phyloP scores from a whole-genome alignment of 2,888 invertebrate species.

The Adelphocoris suturalis region DNA sequence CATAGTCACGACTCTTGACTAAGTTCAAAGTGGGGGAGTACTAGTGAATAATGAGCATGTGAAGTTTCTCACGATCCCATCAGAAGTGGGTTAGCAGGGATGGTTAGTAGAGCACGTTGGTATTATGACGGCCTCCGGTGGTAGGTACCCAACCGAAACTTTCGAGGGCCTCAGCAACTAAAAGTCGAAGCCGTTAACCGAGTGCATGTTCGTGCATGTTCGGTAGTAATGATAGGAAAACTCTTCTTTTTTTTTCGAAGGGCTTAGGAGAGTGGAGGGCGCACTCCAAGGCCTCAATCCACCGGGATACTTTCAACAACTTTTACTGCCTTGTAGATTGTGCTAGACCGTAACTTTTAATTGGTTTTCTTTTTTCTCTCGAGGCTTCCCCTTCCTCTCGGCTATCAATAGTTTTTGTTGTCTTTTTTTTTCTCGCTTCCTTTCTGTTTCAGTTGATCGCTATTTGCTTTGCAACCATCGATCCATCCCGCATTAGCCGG shows the following conservation, averaged over 20 bases:
- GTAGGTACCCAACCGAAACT: background rate
- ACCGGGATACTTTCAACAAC: conserved; percentile 52
- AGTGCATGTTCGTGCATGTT: conserved; percentile 48
- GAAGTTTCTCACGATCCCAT: too few species aligned
- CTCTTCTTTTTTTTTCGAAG: background rate
- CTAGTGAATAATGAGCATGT: too few species aligned
- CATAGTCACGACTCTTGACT: too few species aligned
- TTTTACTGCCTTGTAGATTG: conserved; percentile 67
- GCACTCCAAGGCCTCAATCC: conserved; percentile 21
- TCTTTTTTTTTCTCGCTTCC: background rate
- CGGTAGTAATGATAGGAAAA: conserved; percentile 34
- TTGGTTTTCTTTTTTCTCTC: conserved; percentile 69
- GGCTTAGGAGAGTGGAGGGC: background rate
- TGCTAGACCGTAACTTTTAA: conserved; percentile 69
- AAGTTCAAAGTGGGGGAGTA: too few species aligned
- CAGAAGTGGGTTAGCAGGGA: background rate
- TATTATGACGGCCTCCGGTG: background rate
- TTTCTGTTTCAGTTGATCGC: conserved; percentile 24
- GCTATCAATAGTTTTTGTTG: conserved; percentile 29
- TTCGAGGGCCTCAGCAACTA: background rate
- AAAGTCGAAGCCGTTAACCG: conserved; percentile 16
- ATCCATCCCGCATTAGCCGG: background rate
- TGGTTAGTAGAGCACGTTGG: background rate
- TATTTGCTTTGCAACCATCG: conserved; percentile 40
- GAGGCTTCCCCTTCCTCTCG: background rate